Evolutionary conservation across 1,140 invertebrate species (phyloP).

Genomic region (Conus ventricosus): DNA sequence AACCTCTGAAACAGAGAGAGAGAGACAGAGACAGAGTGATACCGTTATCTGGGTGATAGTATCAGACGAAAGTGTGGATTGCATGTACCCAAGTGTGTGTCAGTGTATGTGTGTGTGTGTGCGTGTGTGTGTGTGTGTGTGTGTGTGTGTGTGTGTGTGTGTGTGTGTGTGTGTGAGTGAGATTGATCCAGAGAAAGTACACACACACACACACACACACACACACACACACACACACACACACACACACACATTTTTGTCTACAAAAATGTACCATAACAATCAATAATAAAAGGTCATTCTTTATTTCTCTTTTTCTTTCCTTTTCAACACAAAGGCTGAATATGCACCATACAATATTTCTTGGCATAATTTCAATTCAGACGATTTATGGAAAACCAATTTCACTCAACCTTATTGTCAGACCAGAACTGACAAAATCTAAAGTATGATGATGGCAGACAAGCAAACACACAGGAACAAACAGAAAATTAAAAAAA

Average conservation of each 20-base stretch:
- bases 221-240: no score
- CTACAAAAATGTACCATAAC: no score
- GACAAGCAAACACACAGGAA: not conserved
- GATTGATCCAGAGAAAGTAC: no score
- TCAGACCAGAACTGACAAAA: not conserved
- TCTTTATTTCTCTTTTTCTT: not conserved
- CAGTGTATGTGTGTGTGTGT: no score
- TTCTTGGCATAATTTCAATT: not conserved
- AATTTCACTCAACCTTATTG: not conserved
- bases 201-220: no score
- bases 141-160: not conserved
- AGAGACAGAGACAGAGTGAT: no score
- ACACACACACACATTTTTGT: not conserved
- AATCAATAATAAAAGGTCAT: constrained; percentile 7
- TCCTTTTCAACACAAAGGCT: not conserved
- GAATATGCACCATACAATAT: not conserved
- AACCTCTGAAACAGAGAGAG: no score
- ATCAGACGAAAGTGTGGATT: no score
- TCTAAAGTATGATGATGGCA: not conserved
- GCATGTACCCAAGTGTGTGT: no score
- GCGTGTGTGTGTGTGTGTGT: no score
- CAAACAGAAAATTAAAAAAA: not conserved
- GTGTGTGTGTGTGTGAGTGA: not conserved
- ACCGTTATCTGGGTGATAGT: no score
- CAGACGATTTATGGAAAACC: not conserved